These are phyloP conservation scores for Protobothrops mucrosquamatus DNA, from an alignment of 2,113 vertebrate genomes.

Conservation along the genomic window DNA sequence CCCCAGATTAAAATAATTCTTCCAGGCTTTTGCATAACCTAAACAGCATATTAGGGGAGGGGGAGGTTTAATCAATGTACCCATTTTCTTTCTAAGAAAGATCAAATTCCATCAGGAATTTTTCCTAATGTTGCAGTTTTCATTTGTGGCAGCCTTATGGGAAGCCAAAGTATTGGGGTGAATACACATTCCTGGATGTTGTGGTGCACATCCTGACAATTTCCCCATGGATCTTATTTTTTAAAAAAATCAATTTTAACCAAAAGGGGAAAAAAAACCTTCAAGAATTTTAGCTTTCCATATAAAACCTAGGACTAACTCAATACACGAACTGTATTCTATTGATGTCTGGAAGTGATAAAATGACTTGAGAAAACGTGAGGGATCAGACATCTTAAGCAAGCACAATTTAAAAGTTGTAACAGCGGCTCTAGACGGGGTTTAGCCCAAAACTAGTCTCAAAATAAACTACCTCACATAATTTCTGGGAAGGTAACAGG, in stretches of 20 bases:
- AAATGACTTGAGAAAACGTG: neutral
- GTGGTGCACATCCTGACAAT: neutral
- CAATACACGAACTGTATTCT: neutral
- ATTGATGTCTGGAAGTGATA: neutral
- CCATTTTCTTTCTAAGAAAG: neutral
- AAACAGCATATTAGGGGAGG: neutral
- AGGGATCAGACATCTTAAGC: neutral
- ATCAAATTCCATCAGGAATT: neutral
- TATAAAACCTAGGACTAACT: neutral
- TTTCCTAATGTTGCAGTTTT: neutral
- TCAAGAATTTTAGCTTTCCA: neutral
- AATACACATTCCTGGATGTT: neutral
- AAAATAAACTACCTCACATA: neutral
- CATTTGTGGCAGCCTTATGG: neutral
- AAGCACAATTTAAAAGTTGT: neutral
- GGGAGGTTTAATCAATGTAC: neutral
- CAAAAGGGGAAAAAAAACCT: neutral
- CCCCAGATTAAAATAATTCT: neutral
- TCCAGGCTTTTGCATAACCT: neutral
- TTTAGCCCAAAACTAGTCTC: neutral
- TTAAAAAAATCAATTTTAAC: neutral
- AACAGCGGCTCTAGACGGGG: neutral
- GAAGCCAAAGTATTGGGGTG: neutral
- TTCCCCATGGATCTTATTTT: neutral
- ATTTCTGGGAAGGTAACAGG: neutral